Base-by-base conservation (phyloP, 2,113 vertebrate species). In the Clinocottus analis region DNA sequence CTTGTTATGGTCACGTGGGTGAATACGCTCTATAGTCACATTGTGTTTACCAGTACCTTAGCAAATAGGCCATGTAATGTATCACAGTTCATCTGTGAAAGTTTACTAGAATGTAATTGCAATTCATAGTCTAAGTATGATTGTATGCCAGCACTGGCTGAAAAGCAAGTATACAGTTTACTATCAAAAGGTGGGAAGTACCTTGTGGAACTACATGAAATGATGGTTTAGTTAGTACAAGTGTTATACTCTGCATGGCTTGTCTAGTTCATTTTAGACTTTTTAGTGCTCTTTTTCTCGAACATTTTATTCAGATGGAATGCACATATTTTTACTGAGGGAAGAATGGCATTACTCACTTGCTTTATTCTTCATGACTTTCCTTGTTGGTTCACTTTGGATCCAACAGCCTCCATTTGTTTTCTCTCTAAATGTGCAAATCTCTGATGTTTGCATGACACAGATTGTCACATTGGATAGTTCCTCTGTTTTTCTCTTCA, bases 351-450 rank as follows among this genome's bases (percentile, higher is more conserved):
- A 23, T 78, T 69, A 23, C 47, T 75, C 1, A 37, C n/a, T 75
- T n/a, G 8, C 23, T 72, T 77, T 64, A 68, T 51, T 66, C 39
- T 21, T 64, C 55, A 5, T 11, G 49, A 37, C 60, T 72, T 65
- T 75, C 7, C n/a, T 66, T 74, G 45, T 72, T 64, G 25, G 72
- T 79, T 87, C 65, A 68, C 47, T 61, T 62, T 64, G 45, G 21
- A 53, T 67, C 49, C 45, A 51, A 45, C 31, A 51, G 70, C 39
- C 75, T 51, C 47, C 49, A 84, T 83, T 72, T 82, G 53, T 72
- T 83, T 75, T n/a, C 65, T 59, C 66, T 75, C 70, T 79, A 83
- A 88, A 81, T 87, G 67, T 58, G 76, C 83, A 49, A 53, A 70
- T 83, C 63, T 75, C 17, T 79, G 65, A 72, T 83, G 43, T 85